Base-by-base conservation (phyloP, 2,797 vertebrate species). In the Momotus momota region DNA sequence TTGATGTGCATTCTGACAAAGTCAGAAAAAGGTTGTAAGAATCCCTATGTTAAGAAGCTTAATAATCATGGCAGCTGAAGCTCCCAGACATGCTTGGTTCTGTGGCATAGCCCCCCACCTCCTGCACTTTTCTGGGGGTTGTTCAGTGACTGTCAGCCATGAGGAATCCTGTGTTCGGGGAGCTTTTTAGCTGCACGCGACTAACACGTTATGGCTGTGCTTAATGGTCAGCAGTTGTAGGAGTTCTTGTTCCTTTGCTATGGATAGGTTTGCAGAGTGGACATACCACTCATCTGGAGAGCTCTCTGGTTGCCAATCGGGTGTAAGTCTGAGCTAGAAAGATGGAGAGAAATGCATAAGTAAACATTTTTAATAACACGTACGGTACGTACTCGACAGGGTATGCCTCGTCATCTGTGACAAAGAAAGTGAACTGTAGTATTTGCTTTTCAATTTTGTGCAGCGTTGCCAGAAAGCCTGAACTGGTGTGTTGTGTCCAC, bases 401-500 rank as follows among this genome's bases (percentile, higher is more conserved):
- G 45, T 46, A 46, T 38, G 27, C 22, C 10, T 58, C 12, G 4
- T 29, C 66, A 21, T 61, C 13, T 66, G 1, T 55, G 45, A 48
- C 82, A 73, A 10, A 70, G 72, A 49, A 72, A 72, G 5, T 41
- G 14, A 86, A 49, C 29, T 25, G 7, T 29, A 40, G 4, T 33
- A 31, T 48, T 88, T 88, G 18, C 20, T 88, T 83, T 93, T 49
- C 35, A 18, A 79, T 91, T 81, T 60, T 54, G 31, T 61, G 29
- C 91, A 98, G 98, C 97, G 2, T 48, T 98, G 54, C 98, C 99
- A 62, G 94, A 78, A 74, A 92, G 29, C 65, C 88, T 99, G 79
- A 98, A 98, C 52, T 99, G 99, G 99, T 99, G 99, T 54, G 99
- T 99, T 96, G 64, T 99, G 86, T 99, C 99, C 41, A 75, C 88